Evolutionary conservation across 2,888 invertebrate species (phyloP), one percentile per base, ranked within the genome.

Genomic region (Eulithis testata): DNA sequence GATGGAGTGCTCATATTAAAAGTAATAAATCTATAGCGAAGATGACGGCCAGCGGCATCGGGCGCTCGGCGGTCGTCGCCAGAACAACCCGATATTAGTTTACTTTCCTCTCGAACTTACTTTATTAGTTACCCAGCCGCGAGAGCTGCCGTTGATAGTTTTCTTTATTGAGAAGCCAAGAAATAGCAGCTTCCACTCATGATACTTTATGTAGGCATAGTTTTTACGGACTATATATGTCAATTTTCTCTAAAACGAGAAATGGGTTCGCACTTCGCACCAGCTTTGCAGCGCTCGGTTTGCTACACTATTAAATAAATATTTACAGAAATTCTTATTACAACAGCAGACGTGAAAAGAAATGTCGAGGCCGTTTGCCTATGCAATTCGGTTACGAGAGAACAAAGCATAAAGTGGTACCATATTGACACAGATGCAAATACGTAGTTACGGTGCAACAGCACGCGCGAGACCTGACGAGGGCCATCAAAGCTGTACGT

Each of bases 21-120:
- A 87, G 84, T 89, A 89, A 91, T 90, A 91, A 90, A 89, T 90
- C 87, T 85, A 84, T 82, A 85, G 86, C 81, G 73, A 81, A 81
- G 80, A 85, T 82, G 84, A 84, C 79, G 79, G 72, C 73, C 76
- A 73, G 76, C 72, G 75, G 72, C 71, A 60, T 66, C 71, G 73
- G 74, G 71, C 73, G 71, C 73, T 14, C 63, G 60, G 70, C 81
- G 81, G 80, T 79, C 81, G 80, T 81, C 86, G 82, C 77, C 84
- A 81, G 83, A 84, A 87, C 87, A 87, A 84, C 78, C 88, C 89
- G 93, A 92, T 93, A 93, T 93, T 93, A 93, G 93, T 93, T 93
- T 93, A 92, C 93, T 93, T 93, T 90, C 88, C 89, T 88, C 91
- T 91, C 86, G 84, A 92, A 91, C 89, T 93, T 91, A 90, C 88